A percentile compares a stretch with the other conserved stretches of the same genome.
phyloP scores from a whole-genome alignment of 1,140 invertebrate genomes.

The Brachionus paranguensis region DNA sequence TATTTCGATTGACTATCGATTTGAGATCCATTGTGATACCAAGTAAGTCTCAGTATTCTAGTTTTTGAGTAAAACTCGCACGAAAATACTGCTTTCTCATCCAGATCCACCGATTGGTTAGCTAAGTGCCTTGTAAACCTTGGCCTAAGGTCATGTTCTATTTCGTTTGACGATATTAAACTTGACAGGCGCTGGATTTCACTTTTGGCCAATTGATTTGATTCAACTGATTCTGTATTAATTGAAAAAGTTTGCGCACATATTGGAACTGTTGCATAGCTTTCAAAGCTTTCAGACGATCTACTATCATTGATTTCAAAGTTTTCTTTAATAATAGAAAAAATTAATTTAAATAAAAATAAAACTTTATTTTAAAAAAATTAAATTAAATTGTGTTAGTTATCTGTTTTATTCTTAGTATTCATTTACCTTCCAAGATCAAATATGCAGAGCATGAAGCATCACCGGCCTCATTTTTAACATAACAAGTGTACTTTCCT shows the following conservation, averaged over 20 bases:
- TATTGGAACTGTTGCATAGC: background rate
- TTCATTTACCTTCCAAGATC: slow-evolving; percentile 48
- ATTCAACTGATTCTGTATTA: too few species aligned
- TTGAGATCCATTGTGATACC: slow-evolving; percentile 27
- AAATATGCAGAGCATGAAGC: slow-evolving; percentile 50
- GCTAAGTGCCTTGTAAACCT: background rate
- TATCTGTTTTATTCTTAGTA: background rate
- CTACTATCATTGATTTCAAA: background rate
- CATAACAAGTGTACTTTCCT: slow-evolving; percentile 62
- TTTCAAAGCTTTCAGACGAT: slow-evolving; percentile 6
- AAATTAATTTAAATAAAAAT: background rate
- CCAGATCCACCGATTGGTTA: background rate
- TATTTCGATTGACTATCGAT: background rate
- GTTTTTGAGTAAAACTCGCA: background rate
- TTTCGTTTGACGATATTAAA: slow-evolving; percentile 1
- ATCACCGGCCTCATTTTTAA: slow-evolving; percentile 51
- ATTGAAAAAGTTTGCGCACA: background rate
- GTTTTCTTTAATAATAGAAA: background rate
- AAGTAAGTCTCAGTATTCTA: background rate
- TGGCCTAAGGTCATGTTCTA: background rate
- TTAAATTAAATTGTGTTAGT: background rate
- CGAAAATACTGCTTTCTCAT: background rate
- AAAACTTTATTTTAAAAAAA: background rate
- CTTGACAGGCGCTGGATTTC: background rate
- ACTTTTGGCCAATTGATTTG: too few species aligned